These are phyloP conservation scores for Apocrypta bakeri DNA, from an alignment of 1,140 invertebrate species.

Conservation along the genomic window DNA sequence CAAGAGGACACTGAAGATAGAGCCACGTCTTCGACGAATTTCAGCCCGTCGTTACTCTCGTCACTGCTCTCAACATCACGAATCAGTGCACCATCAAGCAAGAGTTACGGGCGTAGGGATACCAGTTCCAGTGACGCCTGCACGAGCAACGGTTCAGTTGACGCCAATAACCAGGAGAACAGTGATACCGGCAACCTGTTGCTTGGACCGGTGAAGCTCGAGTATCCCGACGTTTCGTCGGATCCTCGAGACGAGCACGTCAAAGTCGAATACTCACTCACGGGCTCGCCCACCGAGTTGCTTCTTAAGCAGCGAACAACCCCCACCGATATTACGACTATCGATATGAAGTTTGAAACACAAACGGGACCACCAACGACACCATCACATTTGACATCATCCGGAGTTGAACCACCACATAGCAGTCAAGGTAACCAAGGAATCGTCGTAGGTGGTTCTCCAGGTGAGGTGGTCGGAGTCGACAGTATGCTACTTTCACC, in stretches of 20 bases:
- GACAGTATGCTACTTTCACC: slow-evolving; percentile 76
- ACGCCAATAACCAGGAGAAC: slow-evolving; percentile 6
- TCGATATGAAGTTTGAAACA: slow-evolving; percentile 72
- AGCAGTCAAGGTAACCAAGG: slow-evolving; percentile 64
- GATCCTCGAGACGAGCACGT: slow-evolving; percentile 42
- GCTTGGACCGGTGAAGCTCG: slow-evolving; percentile 54
- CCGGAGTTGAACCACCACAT: slow-evolving; percentile 69
- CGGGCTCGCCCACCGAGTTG: slow-evolving; percentile 57
- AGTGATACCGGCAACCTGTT: slow-evolving; percentile 51
- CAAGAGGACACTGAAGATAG: slow-evolving; percentile 60
- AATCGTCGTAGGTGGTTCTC: slow-evolving; percentile 66
- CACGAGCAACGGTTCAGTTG: not conserved
- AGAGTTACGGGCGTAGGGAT: slow-evolving; percentile 34
- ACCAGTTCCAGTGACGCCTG: not conserved
- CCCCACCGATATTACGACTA: slow-evolving; percentile 14
- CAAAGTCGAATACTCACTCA: slow-evolving; percentile 60
- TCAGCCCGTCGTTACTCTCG: slow-evolving; percentile 63
- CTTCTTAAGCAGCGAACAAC: slow-evolving; percentile 51
- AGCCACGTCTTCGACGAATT: slow-evolving; percentile 50
- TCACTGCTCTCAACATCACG: slow-evolving; percentile 61
- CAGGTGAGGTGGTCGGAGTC: slow-evolving; percentile 70
- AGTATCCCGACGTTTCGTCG: slow-evolving; percentile 45
- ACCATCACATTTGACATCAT: slow-evolving; percentile 64
- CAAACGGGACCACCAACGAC: slow-evolving; percentile 64
- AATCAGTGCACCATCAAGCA: slow-evolving; percentile 23